A percentile compares a stretch with the other conserved stretches of the same genome.
These are phyloP conservation scores for Tricholauxania praeusta DNA, from an alignment of 2,888 invertebrate species.

Conservation along the genomic window DNA sequence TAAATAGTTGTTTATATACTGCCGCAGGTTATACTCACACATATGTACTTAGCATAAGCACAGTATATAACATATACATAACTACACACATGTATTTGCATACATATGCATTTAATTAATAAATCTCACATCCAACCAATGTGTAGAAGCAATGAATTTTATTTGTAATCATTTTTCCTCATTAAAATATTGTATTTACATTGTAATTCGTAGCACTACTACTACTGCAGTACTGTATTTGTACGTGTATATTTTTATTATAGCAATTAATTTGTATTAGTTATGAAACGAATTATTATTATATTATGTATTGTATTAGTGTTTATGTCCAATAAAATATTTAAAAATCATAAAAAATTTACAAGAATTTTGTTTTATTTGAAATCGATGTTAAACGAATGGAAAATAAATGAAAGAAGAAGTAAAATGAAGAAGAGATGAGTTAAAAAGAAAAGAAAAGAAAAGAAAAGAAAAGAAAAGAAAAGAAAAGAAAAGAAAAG, in stretches of 20 bases:
- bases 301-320: conserved; percentile 50
- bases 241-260: conserved; percentile 19
- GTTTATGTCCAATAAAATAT: conserved; percentile 62
- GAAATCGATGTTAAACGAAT: no score
- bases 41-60: conserved; percentile 26
- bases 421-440: no score
- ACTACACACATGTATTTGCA: conserved; percentile 33
- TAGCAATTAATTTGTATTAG: conserved; percentile 28
- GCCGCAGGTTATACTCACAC: conserved; percentile 22
- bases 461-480: no score
- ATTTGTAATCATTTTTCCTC: conserved; percentile 25
- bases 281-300: conserved; percentile 27
- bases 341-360: conserved; percentile 24
- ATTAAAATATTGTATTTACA: conserved; percentile 15
- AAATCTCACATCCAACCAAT: not conserved
- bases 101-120: not conserved
- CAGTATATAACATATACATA: conserved; percentile 35
- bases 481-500: no score
- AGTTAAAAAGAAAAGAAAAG: no score
- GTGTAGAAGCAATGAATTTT: conserved; percentile 20
- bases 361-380: not conserved
- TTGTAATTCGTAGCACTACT: not conserved
- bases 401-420: no score
- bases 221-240: conserved; percentile 1
- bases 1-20: not conserved